Conservation (phyloP, 2,888 invertebrate genomes). For the Temnothorax unifasciatus region DNA sequence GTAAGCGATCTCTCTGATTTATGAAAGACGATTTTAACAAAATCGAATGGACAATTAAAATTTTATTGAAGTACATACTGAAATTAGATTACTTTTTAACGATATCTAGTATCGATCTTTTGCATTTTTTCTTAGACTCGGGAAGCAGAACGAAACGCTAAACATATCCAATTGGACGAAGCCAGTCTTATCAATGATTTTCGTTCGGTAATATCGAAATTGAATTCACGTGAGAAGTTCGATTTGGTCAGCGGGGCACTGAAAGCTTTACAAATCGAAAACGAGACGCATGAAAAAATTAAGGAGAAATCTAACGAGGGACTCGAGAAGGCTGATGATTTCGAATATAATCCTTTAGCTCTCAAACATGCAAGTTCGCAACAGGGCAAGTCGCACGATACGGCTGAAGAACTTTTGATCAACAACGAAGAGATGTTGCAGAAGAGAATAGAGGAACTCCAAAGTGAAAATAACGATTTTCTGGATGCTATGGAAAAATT, state of each 20-base stretch:
- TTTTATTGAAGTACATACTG: background rate
- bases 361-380: slow-evolving; percentile 66
- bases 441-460: slow-evolving; percentile 87
- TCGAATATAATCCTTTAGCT: slow-evolving; percentile 73
- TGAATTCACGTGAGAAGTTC: slow-evolving; percentile 83
- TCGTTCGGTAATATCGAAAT: slow-evolving; percentile 82
- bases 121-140: slow-evolving; percentile 76
- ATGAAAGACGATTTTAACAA: background rate
- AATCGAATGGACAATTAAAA: background rate
- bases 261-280: slow-evolving; percentile 81
- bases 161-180: slow-evolving; percentile 82
- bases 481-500: slow-evolving; percentile 90
- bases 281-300: slow-evolving; percentile 68
- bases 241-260: slow-evolving; percentile 82
- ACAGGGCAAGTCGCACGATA: slow-evolving; percentile 66
- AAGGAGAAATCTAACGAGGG: slow-evolving; percentile 78
- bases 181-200: slow-evolving; percentile 83
- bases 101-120: slow-evolving; percentile 17
- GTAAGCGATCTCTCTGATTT: background rate
- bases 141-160: slow-evolving; percentile 82
- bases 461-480: slow-evolving; percentile 88
- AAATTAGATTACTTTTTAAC: background rate
- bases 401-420: slow-evolving; percentile 55
- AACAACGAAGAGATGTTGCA: slow-evolving; percentile 82
- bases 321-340: slow-evolving; percentile 67